A percentile compares a stretch with the other conserved stretches of the same genome.
Conservation (phyloP, 1,140 invertebrate genomes). For the Trichonephila inaurata region DNA sequence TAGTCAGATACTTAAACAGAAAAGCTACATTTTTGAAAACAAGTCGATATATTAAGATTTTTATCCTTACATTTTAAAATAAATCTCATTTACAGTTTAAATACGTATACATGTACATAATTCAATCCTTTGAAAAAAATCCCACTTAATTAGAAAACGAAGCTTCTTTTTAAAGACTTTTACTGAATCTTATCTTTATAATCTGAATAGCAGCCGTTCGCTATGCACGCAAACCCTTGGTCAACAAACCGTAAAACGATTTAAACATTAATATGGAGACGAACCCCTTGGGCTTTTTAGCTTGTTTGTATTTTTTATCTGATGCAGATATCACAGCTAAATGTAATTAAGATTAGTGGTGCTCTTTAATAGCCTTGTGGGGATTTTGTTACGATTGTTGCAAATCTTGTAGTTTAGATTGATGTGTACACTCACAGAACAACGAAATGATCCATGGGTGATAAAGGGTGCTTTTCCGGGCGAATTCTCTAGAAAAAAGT, state of each 20-base stretch:
- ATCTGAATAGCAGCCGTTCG: no score
- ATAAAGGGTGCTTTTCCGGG: not conserved
- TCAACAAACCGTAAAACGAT: not conserved
- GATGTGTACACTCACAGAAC: not conserved
- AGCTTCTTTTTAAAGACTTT: no score
- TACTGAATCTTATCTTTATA: no score
- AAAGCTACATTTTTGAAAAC: no score
- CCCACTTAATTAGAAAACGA: no score
- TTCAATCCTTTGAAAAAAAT: no score
- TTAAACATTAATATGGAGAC: not conserved
- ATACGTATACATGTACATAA: no score
- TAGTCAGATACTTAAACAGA: no score
- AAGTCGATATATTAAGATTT: no score
- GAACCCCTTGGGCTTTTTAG: not conserved
- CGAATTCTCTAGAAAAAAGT: not conserved
- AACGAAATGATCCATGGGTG: not conserved
- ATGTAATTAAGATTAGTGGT: constrained; percentile 28
- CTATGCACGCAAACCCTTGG: no score
- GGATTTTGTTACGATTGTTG: not conserved
- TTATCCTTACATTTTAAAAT: no score
- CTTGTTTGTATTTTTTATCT: constrained; percentile 1
- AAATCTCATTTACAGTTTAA: no score
- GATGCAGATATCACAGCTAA: constrained; percentile 21
- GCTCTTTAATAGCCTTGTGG: not conserved
- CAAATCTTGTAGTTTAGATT: constrained; percentile 12